A percentile compares a stretch with the other conserved stretches of the same genome.
These are phyloP conservation scores for Gonioctena quinquepunctata DNA, from an alignment of 1,140 invertebrate genomes.

Conservation along the genomic window DNA sequence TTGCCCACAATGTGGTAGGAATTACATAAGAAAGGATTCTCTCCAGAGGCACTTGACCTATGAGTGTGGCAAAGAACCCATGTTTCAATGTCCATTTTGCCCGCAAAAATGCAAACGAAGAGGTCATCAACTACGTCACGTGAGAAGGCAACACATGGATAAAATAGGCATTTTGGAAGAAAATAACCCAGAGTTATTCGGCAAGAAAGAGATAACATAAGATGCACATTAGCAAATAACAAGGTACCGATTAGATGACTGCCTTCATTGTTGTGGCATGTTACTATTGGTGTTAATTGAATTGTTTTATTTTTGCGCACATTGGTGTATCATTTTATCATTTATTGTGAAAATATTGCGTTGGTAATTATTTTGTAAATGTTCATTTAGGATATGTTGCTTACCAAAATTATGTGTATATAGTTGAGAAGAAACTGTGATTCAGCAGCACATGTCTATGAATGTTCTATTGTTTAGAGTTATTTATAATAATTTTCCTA, in stretches of 20 bases:
- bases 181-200: conserved; percentile 48
- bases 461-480: not conserved
- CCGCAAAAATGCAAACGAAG: conserved; percentile 65
- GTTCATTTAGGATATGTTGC: not conserved
- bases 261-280: not conserved
- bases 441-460: not conserved
- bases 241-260: not conserved
- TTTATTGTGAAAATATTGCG: no score
- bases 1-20: conserved; percentile 66
- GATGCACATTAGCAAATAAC: no score
- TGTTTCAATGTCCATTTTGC: conserved; percentile 81
- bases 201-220: conserved; percentile 15
- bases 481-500: not conserved
- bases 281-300: not conserved
- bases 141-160: conserved; percentile 62
- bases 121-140: conserved; percentile 64
- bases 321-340: no score
- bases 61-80: conserved; percentile 72
- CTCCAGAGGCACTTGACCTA: conserved; percentile 66
- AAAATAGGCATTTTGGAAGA: conserved; percentile 56
- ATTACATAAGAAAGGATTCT: conserved; percentile 69
- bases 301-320: no score
- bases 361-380: no score
- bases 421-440: not conserved
- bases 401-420: not conserved